Base-by-base conservation (phyloP, 2,888 invertebrate species). In the Geophilus truncorum region DNA sequence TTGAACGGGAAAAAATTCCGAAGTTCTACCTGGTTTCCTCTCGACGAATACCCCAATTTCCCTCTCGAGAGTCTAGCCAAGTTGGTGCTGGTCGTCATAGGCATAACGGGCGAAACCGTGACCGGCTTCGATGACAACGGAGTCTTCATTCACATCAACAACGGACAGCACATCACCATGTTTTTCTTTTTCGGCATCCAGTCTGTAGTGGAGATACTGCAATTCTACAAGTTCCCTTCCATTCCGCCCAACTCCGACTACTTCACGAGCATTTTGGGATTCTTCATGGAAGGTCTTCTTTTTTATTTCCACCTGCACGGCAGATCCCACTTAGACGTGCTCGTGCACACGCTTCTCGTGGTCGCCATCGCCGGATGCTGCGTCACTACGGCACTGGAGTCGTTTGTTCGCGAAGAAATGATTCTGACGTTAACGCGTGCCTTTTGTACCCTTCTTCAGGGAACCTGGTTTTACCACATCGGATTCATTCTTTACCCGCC, bases 121-220 rank as follows among this genome's bases (percentile, higher is more conserved):
- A 88, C 87, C 1, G 88, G 85, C 3, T 85, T 87, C 80, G 84
- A 86, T 10, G 82, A 85, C 77, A n/a, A 75, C 7, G 86, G 86
- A 0, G 80, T 84, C 23, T 87, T 88, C 84, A 84, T 84, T 9
- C 83, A 85, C 80, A 83, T 86, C 18, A 86, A 86, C 15, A 89
- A 88, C 84, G 87, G 86, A n/a, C 89, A 89, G 82, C 89, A 89
- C 84, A 87, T 88, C 77, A 89, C 89, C 30, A 89, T 89, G 89
- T 89, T 87, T 84, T 87, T 88, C 84, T 88, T 88, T 84, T 89
- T 89, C 83, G 88, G 87, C 15, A 81, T 89, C 32, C 85, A 86
- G 76, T 89, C 88, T 5, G 83, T 87, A 0, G 82, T 88, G 10
- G 89, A 88, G 81, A 82, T 89, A 4, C 83, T 87, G 5, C 81